Evolutionary conservation across 2,797 vertebrate genomes (phyloP).

Genomic region (Salmo trutta): DNA sequence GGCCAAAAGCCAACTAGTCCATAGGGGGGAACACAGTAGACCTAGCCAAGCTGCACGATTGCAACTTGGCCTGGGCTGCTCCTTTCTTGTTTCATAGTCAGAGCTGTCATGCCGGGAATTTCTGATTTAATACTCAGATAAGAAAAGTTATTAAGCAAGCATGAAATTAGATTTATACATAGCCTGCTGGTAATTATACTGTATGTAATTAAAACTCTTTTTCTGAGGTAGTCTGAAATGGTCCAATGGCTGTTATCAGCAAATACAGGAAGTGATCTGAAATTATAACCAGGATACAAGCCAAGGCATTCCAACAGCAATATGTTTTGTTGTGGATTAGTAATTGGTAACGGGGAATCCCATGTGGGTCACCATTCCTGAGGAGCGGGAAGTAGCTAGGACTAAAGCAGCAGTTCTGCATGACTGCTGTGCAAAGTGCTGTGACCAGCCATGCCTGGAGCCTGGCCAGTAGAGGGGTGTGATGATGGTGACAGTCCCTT

Average conservation of each 20-base stretch:
- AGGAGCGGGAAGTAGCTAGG: no score
- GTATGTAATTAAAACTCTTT: background rate
- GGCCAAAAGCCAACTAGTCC: constrained; percentile 52
- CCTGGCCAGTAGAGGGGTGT: constrained; percentile 3
- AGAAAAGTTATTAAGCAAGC: background rate
- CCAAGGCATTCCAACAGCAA: no score
- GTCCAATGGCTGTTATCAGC: no score
- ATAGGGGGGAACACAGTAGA: constrained; percentile 55
- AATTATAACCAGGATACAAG: no score
- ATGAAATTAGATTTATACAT: background rate
- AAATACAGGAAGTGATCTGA: no score
- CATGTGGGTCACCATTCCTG: no score
- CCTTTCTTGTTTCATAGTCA: constrained; percentile 25
- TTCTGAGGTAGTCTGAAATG: no score
- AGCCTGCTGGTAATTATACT: background rate
- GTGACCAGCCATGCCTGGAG: constrained; percentile 21
- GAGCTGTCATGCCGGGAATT: constrained; percentile 29
- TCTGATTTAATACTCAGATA: background rate
- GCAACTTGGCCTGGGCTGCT: constrained; percentile 46
- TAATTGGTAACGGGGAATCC: no score
- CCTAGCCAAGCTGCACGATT: constrained; percentile 39
- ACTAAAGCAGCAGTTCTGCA: constrained; percentile 30
- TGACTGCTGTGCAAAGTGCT: constrained; percentile 45
- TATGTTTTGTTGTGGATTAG: no score
- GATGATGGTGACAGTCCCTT: background rate